Evolutionary conservation across 2,797 vertebrate species (phyloP).

Genomic region (Emys orbicularis): DNA sequence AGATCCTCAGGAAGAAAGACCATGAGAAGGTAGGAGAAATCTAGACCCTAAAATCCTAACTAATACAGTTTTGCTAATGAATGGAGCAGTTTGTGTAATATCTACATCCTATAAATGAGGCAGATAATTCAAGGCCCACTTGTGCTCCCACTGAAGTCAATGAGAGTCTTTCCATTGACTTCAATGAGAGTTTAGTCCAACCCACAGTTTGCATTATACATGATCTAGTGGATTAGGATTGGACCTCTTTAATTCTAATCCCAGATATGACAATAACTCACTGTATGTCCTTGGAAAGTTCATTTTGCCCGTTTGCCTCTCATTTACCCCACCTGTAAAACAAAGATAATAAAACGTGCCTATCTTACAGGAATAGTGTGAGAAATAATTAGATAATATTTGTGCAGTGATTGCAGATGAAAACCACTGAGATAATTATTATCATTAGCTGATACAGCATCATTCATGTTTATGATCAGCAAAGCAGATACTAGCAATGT

Average conservation of each 20-base stretch:
- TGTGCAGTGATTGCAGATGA: not conserved
- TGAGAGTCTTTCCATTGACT: not conserved
- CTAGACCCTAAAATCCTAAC: conserved; percentile 28
- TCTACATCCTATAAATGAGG: conserved; percentile 51
- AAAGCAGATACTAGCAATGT: not conserved
- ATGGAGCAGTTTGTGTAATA: conserved; percentile 54
- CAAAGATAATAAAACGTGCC: not conserved
- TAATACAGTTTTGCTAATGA: not conserved
- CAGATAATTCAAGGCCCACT: conserved; percentile 58
- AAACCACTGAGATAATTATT: not conserved
- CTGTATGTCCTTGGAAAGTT: not conserved
- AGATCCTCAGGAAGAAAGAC: conserved; percentile 84
- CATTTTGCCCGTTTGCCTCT: not conserved
- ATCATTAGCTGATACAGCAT: not conserved
- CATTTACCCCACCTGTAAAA: not conserved
- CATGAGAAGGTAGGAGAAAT: conserved; percentile 81
- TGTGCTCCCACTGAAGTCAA: not conserved
- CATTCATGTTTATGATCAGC: not conserved
- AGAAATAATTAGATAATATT: not conserved
- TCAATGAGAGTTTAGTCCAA: not conserved
- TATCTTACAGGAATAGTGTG: not conserved
- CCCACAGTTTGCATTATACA: not conserved
- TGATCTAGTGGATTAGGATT: not conserved
- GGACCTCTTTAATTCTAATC: not conserved
- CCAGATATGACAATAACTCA: not conserved